phyloP scores from a whole-genome alignment of 1,140 invertebrate species.

The Macrosteles quadrilineatus region DNA sequence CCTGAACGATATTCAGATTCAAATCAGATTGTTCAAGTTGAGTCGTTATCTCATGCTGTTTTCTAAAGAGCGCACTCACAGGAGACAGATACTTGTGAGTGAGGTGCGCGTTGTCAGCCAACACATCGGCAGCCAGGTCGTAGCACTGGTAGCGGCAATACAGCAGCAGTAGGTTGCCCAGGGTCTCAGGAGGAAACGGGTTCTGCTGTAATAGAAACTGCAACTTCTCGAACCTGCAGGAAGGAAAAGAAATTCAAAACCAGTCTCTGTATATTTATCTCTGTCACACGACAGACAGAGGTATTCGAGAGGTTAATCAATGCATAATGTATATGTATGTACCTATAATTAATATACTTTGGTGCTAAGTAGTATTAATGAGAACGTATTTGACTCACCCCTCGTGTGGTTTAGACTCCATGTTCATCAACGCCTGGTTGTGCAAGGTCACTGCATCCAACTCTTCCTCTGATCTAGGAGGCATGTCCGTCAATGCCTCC shows the following conservation, averaged over 20 bases:
- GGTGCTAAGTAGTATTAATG: too few species aligned
- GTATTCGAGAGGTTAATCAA: too few species aligned
- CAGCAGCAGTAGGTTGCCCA: slow-evolving; percentile 91
- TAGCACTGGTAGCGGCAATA: slow-evolving; percentile 98
- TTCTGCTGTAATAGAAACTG: slow-evolving; percentile 96
- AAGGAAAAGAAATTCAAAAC: too few species aligned
- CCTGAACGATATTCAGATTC: too few species aligned
- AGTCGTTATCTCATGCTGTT: too few species aligned
- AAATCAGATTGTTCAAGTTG: too few species aligned
- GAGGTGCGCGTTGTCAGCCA: slow-evolving; percentile 96
- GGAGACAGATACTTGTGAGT: slow-evolving; percentile 95
- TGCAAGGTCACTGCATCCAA: slow-evolving; percentile 97
- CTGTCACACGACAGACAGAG: too few species aligned
- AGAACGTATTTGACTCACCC: too few species aligned
- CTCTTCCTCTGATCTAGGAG: slow-evolving; percentile 94
- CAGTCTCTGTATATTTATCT: too few species aligned
- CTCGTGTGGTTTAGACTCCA: slow-evolving; percentile 85
- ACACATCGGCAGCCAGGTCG: slow-evolving; percentile 95
- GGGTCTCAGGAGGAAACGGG: slow-evolving; percentile 96
- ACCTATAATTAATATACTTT: too few species aligned
- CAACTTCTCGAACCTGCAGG: slow-evolving; percentile 80
- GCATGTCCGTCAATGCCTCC: slow-evolving; percentile 97
- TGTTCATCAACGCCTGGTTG: slow-evolving; percentile 96
- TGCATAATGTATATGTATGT: too few species aligned
- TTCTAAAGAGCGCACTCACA: slow-evolving; percentile 58